Evolutionary conservation across 64 coral and sea anemone genomes (phyloP).

Genomic region (Astreopora myriophthalma): DNA sequence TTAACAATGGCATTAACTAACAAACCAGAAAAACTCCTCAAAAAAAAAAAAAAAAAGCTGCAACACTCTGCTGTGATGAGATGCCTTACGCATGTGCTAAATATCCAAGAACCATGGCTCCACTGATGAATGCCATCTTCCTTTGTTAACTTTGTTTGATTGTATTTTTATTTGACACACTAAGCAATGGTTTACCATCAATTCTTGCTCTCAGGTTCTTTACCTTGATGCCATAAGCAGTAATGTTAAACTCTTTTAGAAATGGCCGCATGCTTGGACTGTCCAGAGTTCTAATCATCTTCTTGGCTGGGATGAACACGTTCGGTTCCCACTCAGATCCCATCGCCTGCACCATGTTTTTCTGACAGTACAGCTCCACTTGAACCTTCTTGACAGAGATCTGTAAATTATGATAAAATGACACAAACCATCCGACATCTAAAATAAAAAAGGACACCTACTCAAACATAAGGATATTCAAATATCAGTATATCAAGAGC

Average conservation of each 20-base stretch:
- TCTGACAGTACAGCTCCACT: slow-evolving; percentile 78
- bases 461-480: too few relatives aligned
- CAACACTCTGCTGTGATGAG: too few relatives aligned
- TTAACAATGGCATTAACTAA: too few relatives aligned
- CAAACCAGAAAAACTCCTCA: too few relatives aligned
- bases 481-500: background rate
- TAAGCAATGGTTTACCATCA: too few relatives aligned
- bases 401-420: background rate
- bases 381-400: slow-evolving; percentile 47
- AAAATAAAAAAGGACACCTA: background rate
- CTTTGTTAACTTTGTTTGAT: too few relatives aligned
- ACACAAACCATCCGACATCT: background rate
- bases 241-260: slow-evolving; percentile 76
- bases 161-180: too few relatives aligned
- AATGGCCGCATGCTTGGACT: slow-evolving; percentile 84
- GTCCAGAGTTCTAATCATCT: slow-evolving; percentile 72
- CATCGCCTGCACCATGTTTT: slow-evolving; percentile 34
- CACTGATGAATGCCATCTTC: too few relatives aligned
- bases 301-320: slow-evolving; percentile 69
- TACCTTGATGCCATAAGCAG: slow-evolving; percentile 92
- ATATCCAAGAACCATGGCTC: too few relatives aligned
- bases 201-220: background rate
- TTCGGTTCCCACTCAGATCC: slow-evolving; percentile 15
- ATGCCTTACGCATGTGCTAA: too few relatives aligned
- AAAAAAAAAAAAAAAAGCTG: too few relatives aligned